Conservation (phyloP, 2,888 invertebrate genomes). For the Synergus japonicus region DNA sequence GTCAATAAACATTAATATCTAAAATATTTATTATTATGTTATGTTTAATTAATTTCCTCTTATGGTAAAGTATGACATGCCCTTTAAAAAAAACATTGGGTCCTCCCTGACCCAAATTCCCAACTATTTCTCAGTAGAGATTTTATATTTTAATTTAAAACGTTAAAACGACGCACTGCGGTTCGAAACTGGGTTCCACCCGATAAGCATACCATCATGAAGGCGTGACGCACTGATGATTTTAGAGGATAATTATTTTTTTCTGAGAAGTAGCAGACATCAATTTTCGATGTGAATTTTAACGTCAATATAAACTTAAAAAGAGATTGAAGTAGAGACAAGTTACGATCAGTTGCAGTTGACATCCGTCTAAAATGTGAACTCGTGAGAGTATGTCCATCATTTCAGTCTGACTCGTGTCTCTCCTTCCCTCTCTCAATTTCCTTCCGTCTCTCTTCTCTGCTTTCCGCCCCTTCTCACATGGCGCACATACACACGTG, state of each 20-base stretch:
- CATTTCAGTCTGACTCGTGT: conserved; percentile 24
- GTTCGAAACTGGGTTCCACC: conserved; percentile 3
- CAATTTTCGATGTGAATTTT: background rate
- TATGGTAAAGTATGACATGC: no score
- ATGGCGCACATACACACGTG: conserved; percentile 40
- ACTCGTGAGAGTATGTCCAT: conserved; percentile 17
- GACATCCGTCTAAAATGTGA: conserved; percentile 26
- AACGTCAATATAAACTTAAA: background rate
- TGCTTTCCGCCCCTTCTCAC: conserved; percentile 4
- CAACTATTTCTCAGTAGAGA: background rate
- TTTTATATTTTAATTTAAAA: background rate
- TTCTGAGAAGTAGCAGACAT: background rate
- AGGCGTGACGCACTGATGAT: conserved; percentile 12
- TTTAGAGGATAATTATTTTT: background rate
- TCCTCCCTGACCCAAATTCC: background rate
- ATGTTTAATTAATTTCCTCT: no score
- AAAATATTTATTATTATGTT: no score
- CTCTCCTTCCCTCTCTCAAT: conserved; percentile 20
- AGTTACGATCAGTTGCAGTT: conserved; percentile 1
- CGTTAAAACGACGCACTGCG: conserved; percentile 14
- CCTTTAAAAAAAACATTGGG: no score
- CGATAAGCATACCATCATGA: background rate
- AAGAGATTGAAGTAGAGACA: background rate
- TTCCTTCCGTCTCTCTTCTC: conserved; percentile 15
- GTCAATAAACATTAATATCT: no score